These are phyloP conservation scores for Drosophila cyrtoloma DNA, from an alignment of 2,888 invertebrate genomes.

Conservation along the genomic window DNA sequence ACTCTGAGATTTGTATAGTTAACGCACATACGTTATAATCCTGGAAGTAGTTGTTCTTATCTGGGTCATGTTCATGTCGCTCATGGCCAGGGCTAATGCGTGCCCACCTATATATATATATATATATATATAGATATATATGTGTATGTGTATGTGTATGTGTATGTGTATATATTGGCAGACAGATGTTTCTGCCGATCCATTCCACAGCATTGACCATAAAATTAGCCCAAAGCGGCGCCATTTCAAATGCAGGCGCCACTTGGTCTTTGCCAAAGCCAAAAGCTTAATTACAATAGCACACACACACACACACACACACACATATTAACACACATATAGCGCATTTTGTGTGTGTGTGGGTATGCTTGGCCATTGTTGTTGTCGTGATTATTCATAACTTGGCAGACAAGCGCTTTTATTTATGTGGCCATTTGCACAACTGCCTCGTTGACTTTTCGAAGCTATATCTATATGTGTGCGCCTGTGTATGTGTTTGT, in stretches of 20 bases:
- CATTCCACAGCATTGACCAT: slow-evolving; percentile 70
- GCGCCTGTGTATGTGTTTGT: not conserved
- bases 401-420: slow-evolving; percentile 73
- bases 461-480: slow-evolving; percentile 5
- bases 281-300: slow-evolving; percentile 72
- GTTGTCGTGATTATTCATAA: slow-evolving; percentile 76
- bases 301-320: slow-evolving; percentile 7
- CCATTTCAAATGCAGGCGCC: slow-evolving; percentile 60
- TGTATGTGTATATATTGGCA: slow-evolving; percentile 23
- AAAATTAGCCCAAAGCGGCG: slow-evolving; percentile 69
- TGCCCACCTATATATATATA: slow-evolving; percentile 22
- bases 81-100: slow-evolving; percentile 30
- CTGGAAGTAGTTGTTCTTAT: slow-evolving; percentile 38
- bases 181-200: slow-evolving; percentile 45
- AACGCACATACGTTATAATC: slow-evolving; percentile 42
- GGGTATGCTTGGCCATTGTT: slow-evolving; percentile 22
- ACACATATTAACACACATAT: slow-evolving; percentile 7
- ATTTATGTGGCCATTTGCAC: slow-evolving; percentile 73
- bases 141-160: slow-evolving; percentile 6
- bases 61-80: slow-evolving; percentile 26
- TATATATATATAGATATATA: not conserved
- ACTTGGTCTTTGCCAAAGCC: slow-evolving; percentile 48
- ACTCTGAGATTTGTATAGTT: slow-evolving; percentile 70
- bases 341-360: not conserved
- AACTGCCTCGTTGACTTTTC: slow-evolving; percentile 61